Evolutionary conservation across 2,113 vertebrate species (phyloP).

Genomic region (Campylorhamphus procurvoides): DNA sequence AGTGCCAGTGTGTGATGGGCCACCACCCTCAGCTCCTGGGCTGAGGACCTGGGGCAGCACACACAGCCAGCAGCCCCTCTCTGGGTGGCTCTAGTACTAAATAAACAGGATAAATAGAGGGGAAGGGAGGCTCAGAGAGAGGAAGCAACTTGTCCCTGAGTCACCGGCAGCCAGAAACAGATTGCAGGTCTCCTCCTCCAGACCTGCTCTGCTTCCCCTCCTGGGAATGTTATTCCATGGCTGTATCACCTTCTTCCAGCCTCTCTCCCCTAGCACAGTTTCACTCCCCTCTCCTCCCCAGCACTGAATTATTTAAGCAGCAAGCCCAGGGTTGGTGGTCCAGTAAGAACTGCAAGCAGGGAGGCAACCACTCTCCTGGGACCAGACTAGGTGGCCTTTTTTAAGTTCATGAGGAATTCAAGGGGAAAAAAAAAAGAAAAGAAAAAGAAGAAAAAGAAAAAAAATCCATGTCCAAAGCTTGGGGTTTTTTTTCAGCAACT

Average conservation of each 20-base stretch:
- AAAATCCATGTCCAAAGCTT: neutral
- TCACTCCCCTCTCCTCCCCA: neutral
- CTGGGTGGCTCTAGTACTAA: neutral
- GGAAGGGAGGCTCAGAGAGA: neutral
- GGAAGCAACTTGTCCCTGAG: neutral
- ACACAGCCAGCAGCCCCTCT: neutral
- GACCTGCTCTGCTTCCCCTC: neutral
- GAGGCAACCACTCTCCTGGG: constrained; percentile 37
- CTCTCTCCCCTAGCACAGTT: neutral
- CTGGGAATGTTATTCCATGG: neutral
- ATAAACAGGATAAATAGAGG: neutral
- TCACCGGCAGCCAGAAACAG: neutral
- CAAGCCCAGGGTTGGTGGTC: constrained; percentile 50
- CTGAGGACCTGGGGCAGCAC: neutral
- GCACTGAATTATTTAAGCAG: neutral
- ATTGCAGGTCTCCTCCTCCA: constrained; percentile 13
- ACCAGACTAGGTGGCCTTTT: constrained; percentile 52
- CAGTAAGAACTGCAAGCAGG: neutral
- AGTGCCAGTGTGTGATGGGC: fast-evolving
- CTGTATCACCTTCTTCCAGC: neutral
- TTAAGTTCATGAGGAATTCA: constrained; percentile 22
- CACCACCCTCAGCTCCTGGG: fast-evolving
- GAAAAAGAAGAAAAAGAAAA: neutral
- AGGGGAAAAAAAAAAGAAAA: neutral
- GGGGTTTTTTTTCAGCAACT: neutral